Percentiles rank a stretch among this genome's conserved stretches.
Conservation (phyloP, 92 coral and sea anemone species). For the Umimayanthus chanpuru region DNA sequence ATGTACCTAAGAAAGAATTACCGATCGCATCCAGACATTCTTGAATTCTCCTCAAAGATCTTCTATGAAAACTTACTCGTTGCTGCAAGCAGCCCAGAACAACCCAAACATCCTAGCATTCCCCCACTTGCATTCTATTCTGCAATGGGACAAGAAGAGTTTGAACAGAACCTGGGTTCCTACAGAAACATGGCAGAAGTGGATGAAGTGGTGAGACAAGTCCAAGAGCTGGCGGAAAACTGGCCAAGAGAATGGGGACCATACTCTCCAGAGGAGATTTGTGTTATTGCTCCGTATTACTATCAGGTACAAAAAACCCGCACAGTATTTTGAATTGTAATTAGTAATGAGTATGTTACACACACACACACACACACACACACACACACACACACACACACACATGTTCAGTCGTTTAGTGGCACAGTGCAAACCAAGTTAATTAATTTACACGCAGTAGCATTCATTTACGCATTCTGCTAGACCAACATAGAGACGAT, state of each 20-base stretch:
- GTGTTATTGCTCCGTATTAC: conserved; percentile 41
- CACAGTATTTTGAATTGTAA: neutral
- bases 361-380: too few relatives aligned
- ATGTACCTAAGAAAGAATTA: conserved; percentile 80
- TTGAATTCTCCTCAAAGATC: conserved; percentile 74
- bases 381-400: too few relatives aligned
- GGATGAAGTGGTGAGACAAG: conserved; percentile 64
- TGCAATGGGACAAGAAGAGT: conserved; percentile 64
- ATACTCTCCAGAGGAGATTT: neutral
- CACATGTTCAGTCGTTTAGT: too few relatives aligned
- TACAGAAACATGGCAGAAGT: conserved; percentile 77
- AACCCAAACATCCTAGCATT: conserved; percentile 60
- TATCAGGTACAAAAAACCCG: conserved; percentile 32
- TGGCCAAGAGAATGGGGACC: neutral
- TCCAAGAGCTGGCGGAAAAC: conserved; percentile 47
- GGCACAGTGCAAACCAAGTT: neutral
- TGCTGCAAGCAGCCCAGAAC: conserved; percentile 54
- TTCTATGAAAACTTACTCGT: conserved; percentile 69
- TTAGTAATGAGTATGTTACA: too few relatives aligned
- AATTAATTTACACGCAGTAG: too few relatives aligned
- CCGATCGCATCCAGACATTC: conserved; percentile 73
- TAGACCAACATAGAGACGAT: too few relatives aligned
- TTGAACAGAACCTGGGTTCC: conserved; percentile 60
- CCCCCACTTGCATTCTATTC: conserved; percentile 76
- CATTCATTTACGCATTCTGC: too few relatives aligned